Evolutionary conservation across 2,797 vertebrate genomes (phyloP).

Genomic region (Okamejei kenojei): DNA sequence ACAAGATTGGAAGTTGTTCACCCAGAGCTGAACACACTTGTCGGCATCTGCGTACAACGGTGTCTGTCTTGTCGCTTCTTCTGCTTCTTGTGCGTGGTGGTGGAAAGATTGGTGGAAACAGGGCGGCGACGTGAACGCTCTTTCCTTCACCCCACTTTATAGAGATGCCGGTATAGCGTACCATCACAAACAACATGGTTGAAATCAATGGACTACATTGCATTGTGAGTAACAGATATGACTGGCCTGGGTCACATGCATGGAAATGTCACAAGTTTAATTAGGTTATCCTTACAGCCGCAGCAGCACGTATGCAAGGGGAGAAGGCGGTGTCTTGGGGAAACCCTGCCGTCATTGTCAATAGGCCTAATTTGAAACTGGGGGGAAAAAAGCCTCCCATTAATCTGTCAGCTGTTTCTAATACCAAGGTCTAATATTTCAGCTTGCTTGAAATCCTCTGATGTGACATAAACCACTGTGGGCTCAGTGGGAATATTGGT

Average conservation of each 20-base stretch:
- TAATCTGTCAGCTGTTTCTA: conserved; percentile 10
- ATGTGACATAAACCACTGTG: background rate
- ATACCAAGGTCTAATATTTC: conserved; percentile 20
- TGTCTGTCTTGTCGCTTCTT: too few species aligned
- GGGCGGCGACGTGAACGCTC: too few species aligned
- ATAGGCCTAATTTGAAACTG: background rate
- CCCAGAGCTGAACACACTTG: too few species aligned
- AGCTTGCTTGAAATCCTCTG: background rate
- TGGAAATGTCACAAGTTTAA: background rate
- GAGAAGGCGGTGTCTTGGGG: conserved; percentile 10
- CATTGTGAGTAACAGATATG: background rate
- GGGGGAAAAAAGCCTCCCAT: background rate
- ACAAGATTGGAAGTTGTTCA: too few species aligned
- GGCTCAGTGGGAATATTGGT: background rate
- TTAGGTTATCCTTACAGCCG: background rate
- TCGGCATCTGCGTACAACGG: too few species aligned
- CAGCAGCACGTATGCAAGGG: background rate
- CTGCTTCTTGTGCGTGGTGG: too few species aligned
- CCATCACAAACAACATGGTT: background rate
- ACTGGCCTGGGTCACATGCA: background rate
- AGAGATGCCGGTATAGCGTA: too few species aligned
- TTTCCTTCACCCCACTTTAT: too few species aligned
- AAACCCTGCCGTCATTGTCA: background rate
- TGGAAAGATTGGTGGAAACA: too few species aligned
- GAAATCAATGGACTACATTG: background rate